Evolutionary conservation across 2,888 invertebrate species (phyloP), one percentile per base, ranked within the genome.

Genomic region (Diarsia brunnea): DNA sequence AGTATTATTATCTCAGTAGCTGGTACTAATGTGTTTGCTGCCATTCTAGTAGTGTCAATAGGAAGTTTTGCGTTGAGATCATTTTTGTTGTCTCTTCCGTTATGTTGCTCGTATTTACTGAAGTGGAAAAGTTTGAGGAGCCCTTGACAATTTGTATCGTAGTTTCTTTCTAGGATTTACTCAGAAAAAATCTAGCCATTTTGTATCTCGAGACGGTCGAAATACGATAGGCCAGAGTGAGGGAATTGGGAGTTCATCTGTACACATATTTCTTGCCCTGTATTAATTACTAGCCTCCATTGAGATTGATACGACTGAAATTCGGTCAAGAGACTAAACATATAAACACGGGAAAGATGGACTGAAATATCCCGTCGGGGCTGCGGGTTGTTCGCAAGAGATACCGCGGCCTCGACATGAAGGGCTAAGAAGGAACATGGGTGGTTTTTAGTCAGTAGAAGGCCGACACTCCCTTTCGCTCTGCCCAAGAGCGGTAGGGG

Each of bases 21-120:
- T 27, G 5, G 55, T 55, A 80, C 81, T 69, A 73, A 60, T 65
- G 69, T 75, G 61, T 84, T 81, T 65, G 67, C 81, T 61, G 63
- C 51, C 49, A 24, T 74, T 74, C 38, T 67, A 24, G 69, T 53
- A 31, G 21, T 55, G 47, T 80, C 75, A 81, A 81, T 80, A 75
- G 81, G 84, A 80, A 84, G 65, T 79, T 69, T n/a, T 73, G 31
- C 58, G 58, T 21, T 75, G 55, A 66, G 14, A 67, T 79, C 27
- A 63, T 63, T 27, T 16, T 19, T 63, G 21, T 24, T 53, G 49
- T 77, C 51, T 67, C 43, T 63, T 78, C 55, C 49, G 53, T 49
- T 75, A 68, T 47, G 11, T 53, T 49, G 31, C 19, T 74, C 14
- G 27, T 21, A 0, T 45, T 60, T 51, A 21, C 45, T 43, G 19